Evolutionary conservation across 2,888 invertebrate genomes (phyloP).

Genomic region (Hirtodrosophila cameraria): DNA sequence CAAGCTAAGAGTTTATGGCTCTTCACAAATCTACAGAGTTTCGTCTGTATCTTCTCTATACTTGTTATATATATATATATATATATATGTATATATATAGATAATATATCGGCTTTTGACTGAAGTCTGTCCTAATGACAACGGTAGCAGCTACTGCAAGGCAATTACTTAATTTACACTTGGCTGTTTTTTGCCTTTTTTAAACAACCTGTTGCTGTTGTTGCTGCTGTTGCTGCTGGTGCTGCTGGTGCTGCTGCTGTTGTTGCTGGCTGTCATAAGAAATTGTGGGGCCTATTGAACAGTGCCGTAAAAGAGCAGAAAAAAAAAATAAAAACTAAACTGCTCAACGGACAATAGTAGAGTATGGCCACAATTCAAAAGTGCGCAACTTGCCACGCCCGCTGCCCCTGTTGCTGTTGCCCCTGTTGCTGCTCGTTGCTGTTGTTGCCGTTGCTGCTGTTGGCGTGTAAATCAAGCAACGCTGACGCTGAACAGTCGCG

Average conservation of each 20-base stretch:
- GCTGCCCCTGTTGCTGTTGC: background rate
- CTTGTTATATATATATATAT: no score
- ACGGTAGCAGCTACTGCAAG: constrained; percentile 71
- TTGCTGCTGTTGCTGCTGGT: constrained; percentile 8
- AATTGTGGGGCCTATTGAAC: constrained; percentile 47
- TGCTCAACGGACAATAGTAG: constrained; percentile 50
- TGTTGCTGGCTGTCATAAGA: constrained; percentile 40
- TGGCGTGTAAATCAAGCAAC: constrained; percentile 65
- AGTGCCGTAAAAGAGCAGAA: constrained; percentile 3
- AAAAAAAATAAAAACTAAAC: constrained; percentile 17
- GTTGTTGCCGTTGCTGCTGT: constrained; percentile 19
- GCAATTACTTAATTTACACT: constrained; percentile 76
- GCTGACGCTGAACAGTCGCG: constrained; percentile 54
- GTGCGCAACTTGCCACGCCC: constrained; percentile 46
- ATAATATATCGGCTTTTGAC: constrained; percentile 52
- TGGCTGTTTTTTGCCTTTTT: constrained; percentile 41
- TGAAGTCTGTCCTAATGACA: constrained; percentile 71
- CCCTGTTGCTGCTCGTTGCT: constrained; percentile 1
- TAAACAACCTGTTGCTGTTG: constrained; percentile 22
- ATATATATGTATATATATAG: no score
- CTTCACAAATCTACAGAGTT: no score
- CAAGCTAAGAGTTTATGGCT: constrained; percentile 53
- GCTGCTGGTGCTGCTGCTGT: constrained; percentile 15
- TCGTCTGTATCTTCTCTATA: no score
- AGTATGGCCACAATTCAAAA: constrained; percentile 58